Percentiles rank a stretch among this genome's conserved stretches.
Evolutionary conservation across 1,140 invertebrate species (phyloP).

Genomic region (Aphidius ervi): DNA sequence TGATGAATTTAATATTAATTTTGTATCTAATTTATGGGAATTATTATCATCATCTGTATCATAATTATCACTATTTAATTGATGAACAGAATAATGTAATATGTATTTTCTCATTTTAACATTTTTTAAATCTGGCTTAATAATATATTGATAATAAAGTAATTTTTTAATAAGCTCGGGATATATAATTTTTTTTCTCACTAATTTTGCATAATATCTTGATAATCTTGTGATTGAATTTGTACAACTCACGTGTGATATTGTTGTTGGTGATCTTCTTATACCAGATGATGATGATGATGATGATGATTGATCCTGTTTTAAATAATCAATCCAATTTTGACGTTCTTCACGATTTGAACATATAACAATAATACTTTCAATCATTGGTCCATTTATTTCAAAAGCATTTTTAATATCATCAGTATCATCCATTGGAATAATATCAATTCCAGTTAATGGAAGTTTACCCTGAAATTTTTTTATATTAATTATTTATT

Average conservation of each 20-base stretch:
- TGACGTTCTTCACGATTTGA: conserved; percentile 78
- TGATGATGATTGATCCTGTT: conserved; percentile 57
- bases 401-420: conserved; percentile 85
- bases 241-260: conserved; percentile 50
- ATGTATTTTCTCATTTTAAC: conserved; percentile 46
- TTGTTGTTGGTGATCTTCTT: conserved; percentile 46
- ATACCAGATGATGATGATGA: conserved; percentile 35
- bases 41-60: conserved; percentile 11
- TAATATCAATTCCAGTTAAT: conserved; percentile 77
- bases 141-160: conserved; percentile 61
- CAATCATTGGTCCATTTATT: conserved; percentile 85
- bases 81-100: conserved; percentile 40
- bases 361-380: conserved; percentile 82
- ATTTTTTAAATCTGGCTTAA: conserved; percentile 42
- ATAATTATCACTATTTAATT: conserved; percentile 20
- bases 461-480: conserved; percentile 77
- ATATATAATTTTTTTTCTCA: conserved; percentile 67
- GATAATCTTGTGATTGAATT: conserved; percentile 60
- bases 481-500: not conserved
- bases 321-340: conserved; percentile 79
- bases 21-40: not conserved
- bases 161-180: conserved; percentile 68
- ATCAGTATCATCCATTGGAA: conserved; percentile 73
- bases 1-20: not conserved
- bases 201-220: conserved; percentile 68